Conservation (phyloP, 2,113 vertebrate species). For the Zeus faber region DNA sequence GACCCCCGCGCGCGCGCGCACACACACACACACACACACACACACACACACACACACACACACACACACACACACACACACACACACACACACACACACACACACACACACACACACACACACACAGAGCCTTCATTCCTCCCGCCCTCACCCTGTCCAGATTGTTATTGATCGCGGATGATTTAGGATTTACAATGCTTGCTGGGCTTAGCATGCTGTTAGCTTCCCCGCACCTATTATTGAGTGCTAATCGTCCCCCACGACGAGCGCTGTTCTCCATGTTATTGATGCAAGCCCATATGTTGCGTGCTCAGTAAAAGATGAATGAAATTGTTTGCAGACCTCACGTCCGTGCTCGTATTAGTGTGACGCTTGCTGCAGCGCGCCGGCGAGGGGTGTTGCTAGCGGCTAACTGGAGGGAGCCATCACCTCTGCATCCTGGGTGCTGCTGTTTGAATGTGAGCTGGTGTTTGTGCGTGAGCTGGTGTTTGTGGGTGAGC, state of each 20-base stretch:
- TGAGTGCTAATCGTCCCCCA: no score
- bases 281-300: no score
- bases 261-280: neutral
- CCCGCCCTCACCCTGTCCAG: constrained; percentile 3
- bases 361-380: constrained; percentile 17
- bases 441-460: neutral
- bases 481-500: neutral
- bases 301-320: neutral
- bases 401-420: constrained; percentile 8
- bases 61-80: no score
- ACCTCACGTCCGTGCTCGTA: neutral
- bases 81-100: no score
- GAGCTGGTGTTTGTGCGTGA: neutral
- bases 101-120: no score
- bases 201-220: constrained; percentile 11
- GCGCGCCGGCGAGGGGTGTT: neutral
- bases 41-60: no score
- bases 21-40: no score
- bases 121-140: neutral
- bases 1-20: no score
- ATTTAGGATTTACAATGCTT: neutral
- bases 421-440: no score
- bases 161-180: no score
- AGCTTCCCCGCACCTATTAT: neutral
- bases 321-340: neutral